Evolutionary conservation across 2,113 vertebrate species (phyloP), one percentile per base, ranked within the genome.

Genomic region (Speoplatyrhinus poulsoni): DNA sequence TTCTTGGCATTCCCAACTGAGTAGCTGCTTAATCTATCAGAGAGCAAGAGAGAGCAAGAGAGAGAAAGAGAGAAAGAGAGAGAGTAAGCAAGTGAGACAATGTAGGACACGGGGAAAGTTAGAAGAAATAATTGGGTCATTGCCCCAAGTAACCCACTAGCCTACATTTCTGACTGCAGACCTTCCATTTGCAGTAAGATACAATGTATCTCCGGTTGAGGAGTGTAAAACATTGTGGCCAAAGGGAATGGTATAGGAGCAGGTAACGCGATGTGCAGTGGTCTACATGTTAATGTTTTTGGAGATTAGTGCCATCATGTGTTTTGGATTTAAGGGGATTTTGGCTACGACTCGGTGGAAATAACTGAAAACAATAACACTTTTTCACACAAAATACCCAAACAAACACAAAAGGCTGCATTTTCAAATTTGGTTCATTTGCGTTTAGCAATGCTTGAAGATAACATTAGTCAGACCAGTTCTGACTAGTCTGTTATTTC

Each of bases 1-100:
- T 96, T 95, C 94, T 89, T 93, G 76, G 79, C 93, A 95, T 95
- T 94, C 93, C 86, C 88, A 80, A 82, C 90, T 88, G 88, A 90
- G 83, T 84, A 82, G 84, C 76, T 73, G 77, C 84, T 88, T 92
- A 92, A 92, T 92, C 90, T 92, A 83, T 88, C 82, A 81, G 16
- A 67, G 60, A 52, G 57, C 61, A 66, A 67, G 69, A 62, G 33
- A 47, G 62, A 57, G 55, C 50, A 57, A 49, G 71, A 63, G 60
- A 70, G 67, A 62, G 62, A 75, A 65, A 75, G 36, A 65, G 69
- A 62, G 54, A 61, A 70, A 54, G 49, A 55, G 64, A 59, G 46
- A 46, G 47, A 32, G 76, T 53, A 62, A 69, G 69, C 68, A 60
- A 77, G 73, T 75, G 41, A 62, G 66, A 63, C 55, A 67, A 69